A percentile compares a stretch with the other conserved stretches of the same genome.
These are phyloP conservation scores for Tipula helvola DNA, from an alignment of 2,888 invertebrate genomes.

Conservation along the genomic window DNA sequence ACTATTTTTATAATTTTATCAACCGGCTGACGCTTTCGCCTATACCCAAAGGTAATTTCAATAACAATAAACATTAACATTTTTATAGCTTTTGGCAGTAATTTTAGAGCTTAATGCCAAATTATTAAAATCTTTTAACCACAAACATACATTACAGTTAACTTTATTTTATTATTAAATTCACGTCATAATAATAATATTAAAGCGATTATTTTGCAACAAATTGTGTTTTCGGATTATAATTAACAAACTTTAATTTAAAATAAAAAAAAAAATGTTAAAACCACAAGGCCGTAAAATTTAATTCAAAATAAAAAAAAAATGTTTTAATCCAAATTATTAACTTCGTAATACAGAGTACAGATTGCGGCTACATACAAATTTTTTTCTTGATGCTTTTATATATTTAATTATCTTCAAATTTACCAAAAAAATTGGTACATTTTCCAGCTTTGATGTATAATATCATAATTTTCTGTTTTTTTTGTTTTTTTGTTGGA, in stretches of 20 bases:
- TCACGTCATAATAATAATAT: not conserved
- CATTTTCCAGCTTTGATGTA: not conserved
- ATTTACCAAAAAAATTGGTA: not conserved
- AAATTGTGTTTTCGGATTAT: not conserved
- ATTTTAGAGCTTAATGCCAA: not conserved
- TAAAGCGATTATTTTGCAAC: not conserved
- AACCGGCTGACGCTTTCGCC: not conserved
- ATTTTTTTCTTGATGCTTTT: not conserved
- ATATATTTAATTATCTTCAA: not conserved
- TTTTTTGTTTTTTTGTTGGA: not conserved
- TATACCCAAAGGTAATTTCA: not conserved
- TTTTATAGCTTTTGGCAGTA: not conserved
- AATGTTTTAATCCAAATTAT: not conserved
- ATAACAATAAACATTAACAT: not conserved
- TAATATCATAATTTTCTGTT: not conserved
- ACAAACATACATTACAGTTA: not conserved
- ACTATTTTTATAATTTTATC: not conserved
- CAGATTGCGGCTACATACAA: not conserved
- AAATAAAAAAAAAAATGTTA: not conserved
- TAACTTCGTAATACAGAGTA: not conserved
- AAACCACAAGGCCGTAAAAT: not conserved
- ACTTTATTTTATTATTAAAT: not conserved
- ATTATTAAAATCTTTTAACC: not conserved
- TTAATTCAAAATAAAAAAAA: not conserved
- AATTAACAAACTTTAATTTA: conserved; percentile 4